Conservation (phyloP, 2,797 vertebrate genomes). For the Nyctalus aviator region DNA sequence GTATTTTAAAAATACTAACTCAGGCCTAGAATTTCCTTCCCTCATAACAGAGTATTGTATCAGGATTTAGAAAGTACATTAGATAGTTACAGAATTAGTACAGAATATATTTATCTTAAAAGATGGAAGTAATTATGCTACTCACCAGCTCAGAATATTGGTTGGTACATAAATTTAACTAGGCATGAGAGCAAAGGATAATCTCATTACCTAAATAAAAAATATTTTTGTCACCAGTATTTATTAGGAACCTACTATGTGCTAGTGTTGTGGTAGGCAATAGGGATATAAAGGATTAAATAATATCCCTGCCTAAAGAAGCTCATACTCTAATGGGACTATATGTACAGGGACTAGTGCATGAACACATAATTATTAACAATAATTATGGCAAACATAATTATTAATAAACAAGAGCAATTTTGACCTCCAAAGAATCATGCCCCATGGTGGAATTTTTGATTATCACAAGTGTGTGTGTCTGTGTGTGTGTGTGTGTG, state of each 20-base stretch:
- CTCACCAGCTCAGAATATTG: not conserved
- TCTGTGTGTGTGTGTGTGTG: not conserved
- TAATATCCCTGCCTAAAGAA: not conserved
- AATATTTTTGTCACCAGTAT: not conserved
- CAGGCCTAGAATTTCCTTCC: not conserved
- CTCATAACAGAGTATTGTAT: not conserved
- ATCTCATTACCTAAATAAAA: not conserved
- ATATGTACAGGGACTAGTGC: not conserved
- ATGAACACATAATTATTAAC: not conserved
- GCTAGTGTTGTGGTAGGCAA: not conserved
- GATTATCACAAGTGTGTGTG: not conserved
- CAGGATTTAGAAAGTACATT: not conserved
- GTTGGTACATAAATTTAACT: conserved; percentile 29
- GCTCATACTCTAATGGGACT: not conserved
- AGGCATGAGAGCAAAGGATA: conserved; percentile 16
- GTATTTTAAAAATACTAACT: conserved; percentile 3
- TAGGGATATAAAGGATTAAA: not conserved
- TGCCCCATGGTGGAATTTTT: not conserved
- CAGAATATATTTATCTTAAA: conserved; percentile 1
- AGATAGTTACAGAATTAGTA: not conserved
- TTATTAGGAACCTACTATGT: not conserved
- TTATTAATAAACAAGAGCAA: not conserved
- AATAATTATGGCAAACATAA: not conserved
- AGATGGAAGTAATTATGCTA: not conserved
- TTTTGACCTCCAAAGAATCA: not conserved